Percentiles rank a stretch among this genome's conserved stretches.
These are phyloP conservation scores for Lasius platythorax DNA, from an alignment of 2,888 invertebrate species.

Conservation along the genomic window DNA sequence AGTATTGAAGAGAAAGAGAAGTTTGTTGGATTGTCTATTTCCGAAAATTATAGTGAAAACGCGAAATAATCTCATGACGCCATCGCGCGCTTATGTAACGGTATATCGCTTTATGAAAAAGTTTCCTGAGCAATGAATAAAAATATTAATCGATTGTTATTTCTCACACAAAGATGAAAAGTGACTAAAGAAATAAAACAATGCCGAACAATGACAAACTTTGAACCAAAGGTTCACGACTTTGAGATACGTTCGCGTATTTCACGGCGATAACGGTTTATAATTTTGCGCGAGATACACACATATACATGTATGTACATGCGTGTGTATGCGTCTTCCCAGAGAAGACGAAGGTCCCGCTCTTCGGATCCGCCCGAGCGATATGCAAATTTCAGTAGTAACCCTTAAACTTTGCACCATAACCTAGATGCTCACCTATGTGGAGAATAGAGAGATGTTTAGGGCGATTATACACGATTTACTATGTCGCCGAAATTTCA, in stretches of 20 bases:
- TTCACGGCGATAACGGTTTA: slow-evolving; percentile 18
- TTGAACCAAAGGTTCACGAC: slow-evolving; percentile 12
- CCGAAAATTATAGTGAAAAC: background rate
- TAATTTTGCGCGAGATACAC: slow-evolving; percentile 23
- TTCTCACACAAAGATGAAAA: background rate
- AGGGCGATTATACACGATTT: slow-evolving; percentile 67
- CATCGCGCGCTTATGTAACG: too few species aligned
- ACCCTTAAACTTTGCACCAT: slow-evolving; percentile 78
- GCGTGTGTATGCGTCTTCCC: slow-evolving; percentile 37
- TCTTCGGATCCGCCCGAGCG: slow-evolving; percentile 58
- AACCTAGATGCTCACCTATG: slow-evolving; percentile 74
- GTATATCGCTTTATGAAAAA: background rate
- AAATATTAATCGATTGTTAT: background rate
- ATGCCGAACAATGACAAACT: background rate
- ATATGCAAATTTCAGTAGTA: slow-evolving; percentile 77
- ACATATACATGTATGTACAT: background rate
- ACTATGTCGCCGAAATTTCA: slow-evolving; percentile 42
- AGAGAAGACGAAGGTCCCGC: slow-evolving; percentile 29
- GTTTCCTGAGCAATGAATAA: background rate
- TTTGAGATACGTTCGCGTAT: slow-evolving; percentile 30
- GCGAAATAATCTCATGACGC: background rate
- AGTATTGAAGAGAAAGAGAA: background rate
- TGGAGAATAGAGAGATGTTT: slow-evolving; percentile 58
- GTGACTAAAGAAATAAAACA: background rate
- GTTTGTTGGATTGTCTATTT: background rate